These are phyloP conservation scores for Nomada hirtipes DNA, from an alignment of 2,888 invertebrate genomes.

Conservation along the genomic window DNA sequence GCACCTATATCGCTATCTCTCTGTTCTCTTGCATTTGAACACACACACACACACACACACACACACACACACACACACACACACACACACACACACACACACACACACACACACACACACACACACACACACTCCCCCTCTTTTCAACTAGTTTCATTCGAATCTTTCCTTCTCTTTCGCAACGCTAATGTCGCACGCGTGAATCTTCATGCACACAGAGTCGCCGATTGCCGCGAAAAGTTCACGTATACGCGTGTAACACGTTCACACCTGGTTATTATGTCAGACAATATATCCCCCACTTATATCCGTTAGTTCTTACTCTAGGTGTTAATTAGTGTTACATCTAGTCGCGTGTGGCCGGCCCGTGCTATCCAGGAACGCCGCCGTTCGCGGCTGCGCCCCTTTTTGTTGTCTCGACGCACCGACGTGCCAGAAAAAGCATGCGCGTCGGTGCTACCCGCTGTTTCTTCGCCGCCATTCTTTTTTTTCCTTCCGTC, in stretches of 20 bases:
- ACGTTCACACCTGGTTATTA: conserved; percentile 63
- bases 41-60: background rate
- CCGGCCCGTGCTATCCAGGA: conserved; percentile 83
- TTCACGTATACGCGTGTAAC: conserved; percentile 40
- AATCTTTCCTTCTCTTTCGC: conserved; percentile 19
- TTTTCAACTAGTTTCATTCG: conserved; percentile 24
- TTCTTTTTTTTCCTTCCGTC: background rate
- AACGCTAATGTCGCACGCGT: conserved; percentile 21
- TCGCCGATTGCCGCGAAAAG: conserved; percentile 23
- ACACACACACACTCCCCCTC: conserved; percentile 9
- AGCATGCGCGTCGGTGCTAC: conserved; percentile 51
- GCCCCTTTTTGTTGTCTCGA: conserved; percentile 52
- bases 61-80: background rate
- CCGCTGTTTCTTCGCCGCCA: conserved; percentile 3
- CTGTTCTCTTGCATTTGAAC: conserved; percentile 2
- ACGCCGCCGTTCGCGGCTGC: conserved; percentile 57
- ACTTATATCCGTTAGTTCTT: conserved; percentile 76
- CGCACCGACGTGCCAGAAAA: conserved; percentile 55
- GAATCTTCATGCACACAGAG: conserved; percentile 32
- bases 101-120: conserved; percentile 5
- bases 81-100: background rate
- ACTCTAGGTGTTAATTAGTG: conserved; percentile 81
- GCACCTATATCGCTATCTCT: conserved; percentile 24
- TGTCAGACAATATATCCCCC: conserved; percentile 75
- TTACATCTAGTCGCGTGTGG: conserved; percentile 82